Conservation (phyloP, 2,113 vertebrate genomes). For the Anolis carolinensis region DNA sequence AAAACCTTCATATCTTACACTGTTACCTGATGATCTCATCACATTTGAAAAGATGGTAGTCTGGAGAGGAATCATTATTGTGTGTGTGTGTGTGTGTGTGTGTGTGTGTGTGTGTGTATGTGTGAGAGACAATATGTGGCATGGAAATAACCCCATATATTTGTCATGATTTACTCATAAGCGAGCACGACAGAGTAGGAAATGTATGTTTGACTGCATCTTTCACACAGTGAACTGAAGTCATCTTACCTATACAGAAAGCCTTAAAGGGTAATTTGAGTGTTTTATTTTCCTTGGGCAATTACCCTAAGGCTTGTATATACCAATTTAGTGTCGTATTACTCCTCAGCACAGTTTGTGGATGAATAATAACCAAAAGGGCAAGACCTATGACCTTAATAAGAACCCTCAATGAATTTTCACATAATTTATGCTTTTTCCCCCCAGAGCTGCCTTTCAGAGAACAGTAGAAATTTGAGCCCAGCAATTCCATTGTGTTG, state of each 20-base stretch:
- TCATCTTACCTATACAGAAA: slow-evolving; percentile 62
- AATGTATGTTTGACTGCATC: slow-evolving; percentile 59
- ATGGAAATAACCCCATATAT: slow-evolving; percentile 64
- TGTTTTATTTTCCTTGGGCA: slow-evolving; percentile 74
- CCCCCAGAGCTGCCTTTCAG: slow-evolving; percentile 66
- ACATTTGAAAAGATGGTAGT: slow-evolving; percentile 77
- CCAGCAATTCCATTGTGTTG: slow-evolving; percentile 81
- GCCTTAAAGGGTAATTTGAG: slow-evolving; percentile 75
- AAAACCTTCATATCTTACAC: slow-evolving; percentile 79
- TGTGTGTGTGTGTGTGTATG: slow-evolving; percentile 67
- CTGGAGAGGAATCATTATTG: slow-evolving; percentile 72
- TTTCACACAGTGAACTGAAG: slow-evolving; percentile 64
- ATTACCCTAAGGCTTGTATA: slow-evolving; percentile 77
- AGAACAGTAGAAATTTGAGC: slow-evolving; percentile 77
- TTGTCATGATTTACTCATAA: slow-evolving; percentile 73
- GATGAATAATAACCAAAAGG: slow-evolving; percentile 80
- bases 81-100: slow-evolving; percentile 65
- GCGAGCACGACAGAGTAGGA: slow-evolving; percentile 67
- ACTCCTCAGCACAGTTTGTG: slow-evolving; percentile 80
- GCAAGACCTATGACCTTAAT: slow-evolving; percentile 80
- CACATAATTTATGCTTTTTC: slow-evolving; percentile 72
- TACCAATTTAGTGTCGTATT: slow-evolving; percentile 80
- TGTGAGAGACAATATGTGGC: slow-evolving; percentile 66
- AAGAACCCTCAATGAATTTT: slow-evolving; percentile 77
- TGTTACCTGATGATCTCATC: slow-evolving; percentile 84